Evolutionary conservation across 2,113 vertebrate genomes (phyloP).

Genomic region (Brachionichthys hirsutus): DNA sequence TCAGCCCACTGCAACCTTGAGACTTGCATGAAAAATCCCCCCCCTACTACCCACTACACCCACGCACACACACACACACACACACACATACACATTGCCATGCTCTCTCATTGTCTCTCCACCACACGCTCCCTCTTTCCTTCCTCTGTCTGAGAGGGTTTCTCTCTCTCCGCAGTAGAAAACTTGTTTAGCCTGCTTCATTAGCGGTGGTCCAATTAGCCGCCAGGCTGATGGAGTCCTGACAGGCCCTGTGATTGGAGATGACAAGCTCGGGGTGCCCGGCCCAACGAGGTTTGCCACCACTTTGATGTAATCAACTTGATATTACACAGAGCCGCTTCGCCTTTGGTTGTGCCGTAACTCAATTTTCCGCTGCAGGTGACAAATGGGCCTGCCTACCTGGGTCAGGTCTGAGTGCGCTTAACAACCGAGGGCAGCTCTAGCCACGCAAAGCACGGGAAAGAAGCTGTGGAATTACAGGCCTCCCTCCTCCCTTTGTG

Average conservation of each 20-base stretch:
- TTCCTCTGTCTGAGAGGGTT: conserved; percentile 53
- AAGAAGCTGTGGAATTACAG: conserved; percentile 38
- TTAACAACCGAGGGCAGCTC: conserved; percentile 87
- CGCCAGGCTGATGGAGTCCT: conserved; percentile 99
- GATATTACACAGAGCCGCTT: conserved; percentile 99
- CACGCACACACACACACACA: conserved; percentile 3
- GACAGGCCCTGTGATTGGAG: conserved; percentile 99
- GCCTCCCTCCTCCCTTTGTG: conserved; percentile 12
- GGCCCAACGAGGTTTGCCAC: conserved; percentile 98
- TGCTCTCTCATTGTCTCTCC: conserved; percentile 58
- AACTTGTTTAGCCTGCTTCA: conserved; percentile 99
- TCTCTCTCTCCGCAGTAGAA: conserved; percentile 78
- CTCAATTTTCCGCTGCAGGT: conserved; percentile 99
- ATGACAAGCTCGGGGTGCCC: conserved; percentile 95
- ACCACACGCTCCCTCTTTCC: conserved; percentile 56
- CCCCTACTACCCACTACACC: conserved; percentile 4
- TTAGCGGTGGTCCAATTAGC: conserved; percentile 99
- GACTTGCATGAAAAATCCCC: conserved; percentile 83
- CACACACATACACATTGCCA: conserved; percentile 22
- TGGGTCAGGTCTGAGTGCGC: conserved; percentile 94
- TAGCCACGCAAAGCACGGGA: conserved; percentile 58
- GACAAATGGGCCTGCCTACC: conserved; percentile 97
- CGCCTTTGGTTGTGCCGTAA: conserved; percentile 98
- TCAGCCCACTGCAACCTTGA: conserved; percentile 93
- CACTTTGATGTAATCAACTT: conserved; percentile 99